Evolutionary conservation across 2,113 vertebrate species (phyloP), one percentile per base, ranked within the genome.

Genomic region (Callipepla squamata): DNA sequence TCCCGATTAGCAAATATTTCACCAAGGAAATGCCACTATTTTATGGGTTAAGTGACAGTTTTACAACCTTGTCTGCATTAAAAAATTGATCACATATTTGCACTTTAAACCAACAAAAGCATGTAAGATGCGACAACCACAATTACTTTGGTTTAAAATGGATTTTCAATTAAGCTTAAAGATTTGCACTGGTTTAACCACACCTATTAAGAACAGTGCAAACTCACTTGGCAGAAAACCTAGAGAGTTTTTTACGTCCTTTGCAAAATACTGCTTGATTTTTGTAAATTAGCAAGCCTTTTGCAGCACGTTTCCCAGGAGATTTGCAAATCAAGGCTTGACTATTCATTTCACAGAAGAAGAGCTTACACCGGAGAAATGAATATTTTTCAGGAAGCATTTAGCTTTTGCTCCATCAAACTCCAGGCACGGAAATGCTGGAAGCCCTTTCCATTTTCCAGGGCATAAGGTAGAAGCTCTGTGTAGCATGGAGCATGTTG

Each of bases 351-450:
- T 62, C 80, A 89, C 53, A 93, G 81, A 87, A 91, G 53, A 36
- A 72, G 40, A 95, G 47, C 91, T 96, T 74, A 70, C 66, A 70
- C 44, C 92, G 63, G 75, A 95, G 85, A 92, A 91, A 89, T 32
- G 67, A 94, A 51, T 82, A 89, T 89, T 83, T 94, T 92, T 89
- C 94, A 95, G 93, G 84, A 93, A 96, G 89, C 93, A 89, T 90
- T 95, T 95, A 89, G 93, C 89, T 93, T 96, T 87, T 95, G 80
- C 80, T 93, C 93, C 91, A 92, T 92, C 86, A 87, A 80, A 91
- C 59, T 91, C 87, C 66, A 82, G 78, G 87, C 50, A 68, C 13
- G 50, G 83, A 94, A 94, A 91, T n/a, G 92, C 89, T 94, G 74
- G 91, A 87, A 95, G 91, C 84, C 59, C 65, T 96, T 92, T 12